phyloP scores from a whole-genome alignment of 2,888 invertebrate genomes.

The Thecophora atra region DNA sequence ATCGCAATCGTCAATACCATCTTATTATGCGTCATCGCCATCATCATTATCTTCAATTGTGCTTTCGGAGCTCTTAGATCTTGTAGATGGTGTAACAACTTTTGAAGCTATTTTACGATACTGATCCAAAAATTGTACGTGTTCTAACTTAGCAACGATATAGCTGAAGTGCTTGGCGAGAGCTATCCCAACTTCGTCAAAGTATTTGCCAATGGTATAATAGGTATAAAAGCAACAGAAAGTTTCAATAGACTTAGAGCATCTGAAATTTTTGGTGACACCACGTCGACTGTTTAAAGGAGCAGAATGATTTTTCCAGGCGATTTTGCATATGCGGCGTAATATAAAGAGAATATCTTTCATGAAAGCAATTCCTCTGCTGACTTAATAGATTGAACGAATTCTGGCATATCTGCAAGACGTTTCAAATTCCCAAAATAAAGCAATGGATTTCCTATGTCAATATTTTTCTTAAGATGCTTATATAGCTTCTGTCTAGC shows the following conservation, averaged over 20 bases:
- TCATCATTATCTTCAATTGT: slow-evolving; percentile 28
- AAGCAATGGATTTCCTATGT: slow-evolving; percentile 57
- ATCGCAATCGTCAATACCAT: slow-evolving; percentile 24
- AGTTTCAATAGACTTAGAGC: slow-evolving; percentile 59
- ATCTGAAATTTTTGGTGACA: slow-evolving; percentile 51
- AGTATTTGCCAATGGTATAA: slow-evolving; percentile 51
- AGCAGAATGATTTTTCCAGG: slow-evolving; percentile 51
- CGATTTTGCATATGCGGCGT: slow-evolving; percentile 57
- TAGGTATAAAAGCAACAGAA: slow-evolving; percentile 58
- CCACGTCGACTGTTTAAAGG: slow-evolving; percentile 43
- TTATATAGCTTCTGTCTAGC: slow-evolving; percentile 56
- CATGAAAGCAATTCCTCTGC: slow-evolving; percentile 52
- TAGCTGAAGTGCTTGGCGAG: slow-evolving; percentile 57
- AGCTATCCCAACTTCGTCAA: slow-evolving; percentile 55
- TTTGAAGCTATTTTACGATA: slow-evolving; percentile 51
- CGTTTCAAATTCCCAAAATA: slow-evolving; percentile 62
- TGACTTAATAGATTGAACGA: slow-evolving; percentile 50
- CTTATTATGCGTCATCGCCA: slow-evolving; percentile 18
- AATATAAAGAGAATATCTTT: slow-evolving; percentile 61
- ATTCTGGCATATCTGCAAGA: slow-evolving; percentile 58
- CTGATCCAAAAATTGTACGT: slow-evolving; percentile 60
- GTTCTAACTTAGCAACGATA: slow-evolving; percentile 59
- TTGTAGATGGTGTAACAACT: slow-evolving; percentile 11
- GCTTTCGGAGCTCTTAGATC: slow-evolving; percentile 31
- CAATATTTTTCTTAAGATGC: slow-evolving; percentile 56